Evolutionary conservation across 2,888 invertebrate genomes (phyloP).

Genomic region (Lithodes maja): DNA sequence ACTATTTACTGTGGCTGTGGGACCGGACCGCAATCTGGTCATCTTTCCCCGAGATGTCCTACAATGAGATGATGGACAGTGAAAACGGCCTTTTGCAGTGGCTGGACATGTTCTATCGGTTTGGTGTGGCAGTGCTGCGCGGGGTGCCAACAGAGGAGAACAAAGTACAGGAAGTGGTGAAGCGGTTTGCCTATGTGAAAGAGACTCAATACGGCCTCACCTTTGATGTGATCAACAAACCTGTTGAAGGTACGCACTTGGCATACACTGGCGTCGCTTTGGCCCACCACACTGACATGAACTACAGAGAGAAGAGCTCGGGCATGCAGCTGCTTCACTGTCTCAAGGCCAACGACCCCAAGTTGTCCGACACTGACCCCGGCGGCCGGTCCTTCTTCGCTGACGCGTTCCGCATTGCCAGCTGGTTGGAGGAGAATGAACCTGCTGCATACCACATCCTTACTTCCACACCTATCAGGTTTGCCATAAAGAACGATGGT

Average conservation of each 20-base stretch:
- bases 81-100: constrained; percentile 73
- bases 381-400: constrained; percentile 74
- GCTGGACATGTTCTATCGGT: constrained; percentile 73
- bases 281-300: constrained; percentile 74
- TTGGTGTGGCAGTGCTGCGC: constrained; percentile 73
- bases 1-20: no score
- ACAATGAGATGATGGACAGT: constrained; percentile 73
- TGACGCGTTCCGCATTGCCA: constrained; percentile 74
- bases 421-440: constrained; percentile 73
- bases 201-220: constrained; percentile 74
- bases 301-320: constrained; percentile 74
- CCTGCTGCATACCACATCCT: constrained; percentile 74
- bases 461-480: constrained; percentile 73
- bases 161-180: constrained; percentile 73
- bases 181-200: constrained; percentile 73
- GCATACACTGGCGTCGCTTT: constrained; percentile 73
- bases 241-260: constrained; percentile 73
- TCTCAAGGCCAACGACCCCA: constrained; percentile 72
- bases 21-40: constrained; percentile 73
- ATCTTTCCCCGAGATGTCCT: constrained; percentile 73
- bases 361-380: constrained; percentile 71
- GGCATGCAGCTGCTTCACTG: constrained; percentile 74
- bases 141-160: constrained; percentile 72
- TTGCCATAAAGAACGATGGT: constrained; percentile 70
- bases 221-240: constrained; percentile 74